A percentile compares a stretch with the other conserved stretches of the same genome.
These are phyloP conservation scores for Xenopus laevis DNA, from an alignment of 2,113 vertebrate species.

Conservation along the genomic window DNA sequence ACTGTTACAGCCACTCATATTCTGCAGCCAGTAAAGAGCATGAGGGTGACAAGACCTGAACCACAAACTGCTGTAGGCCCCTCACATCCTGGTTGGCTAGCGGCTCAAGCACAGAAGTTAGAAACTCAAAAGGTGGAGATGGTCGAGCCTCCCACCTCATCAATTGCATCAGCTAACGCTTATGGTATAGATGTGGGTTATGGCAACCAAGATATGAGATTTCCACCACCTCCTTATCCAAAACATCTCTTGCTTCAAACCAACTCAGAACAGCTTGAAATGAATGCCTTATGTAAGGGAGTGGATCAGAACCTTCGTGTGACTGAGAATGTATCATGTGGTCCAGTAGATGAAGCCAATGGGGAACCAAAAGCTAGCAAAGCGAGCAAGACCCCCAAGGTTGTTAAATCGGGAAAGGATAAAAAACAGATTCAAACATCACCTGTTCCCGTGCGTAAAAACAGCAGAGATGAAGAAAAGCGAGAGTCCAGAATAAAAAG, in stretches of 20 bases:
- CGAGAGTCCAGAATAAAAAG: slow-evolving; percentile 94
- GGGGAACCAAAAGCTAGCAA: slow-evolving; percentile 67
- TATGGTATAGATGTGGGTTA: slow-evolving; percentile 74
- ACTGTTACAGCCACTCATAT: slow-evolving; percentile 90
- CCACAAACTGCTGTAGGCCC: slow-evolving; percentile 95
- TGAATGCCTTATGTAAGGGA: slow-evolving; percentile 65
- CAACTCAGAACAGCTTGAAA: slow-evolving; percentile 66
- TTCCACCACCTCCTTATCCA: slow-evolving; percentile 89
- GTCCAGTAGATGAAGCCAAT: slow-evolving; percentile 58
- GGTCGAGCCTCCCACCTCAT: slow-evolving; percentile 71
- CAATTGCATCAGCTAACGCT: slow-evolving; percentile 62
- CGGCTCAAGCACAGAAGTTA: slow-evolving; percentile 62
- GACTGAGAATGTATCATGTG: slow-evolving; percentile 47
- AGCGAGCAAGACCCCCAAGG: slow-evolving; percentile 70
- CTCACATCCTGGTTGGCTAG: slow-evolving; percentile 88
- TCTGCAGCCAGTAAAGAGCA: slow-evolving; percentile 93
- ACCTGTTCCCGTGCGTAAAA: slow-evolving; percentile 86
- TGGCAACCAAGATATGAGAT: slow-evolving; percentile 73
- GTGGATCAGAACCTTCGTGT: slow-evolving; percentile 64
- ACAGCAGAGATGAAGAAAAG: slow-evolving; percentile 88
- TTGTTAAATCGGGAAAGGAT: slow-evolving; percentile 79
- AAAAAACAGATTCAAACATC: slow-evolving; percentile 98
- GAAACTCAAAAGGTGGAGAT: slow-evolving; percentile 58
- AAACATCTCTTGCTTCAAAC: slow-evolving; percentile 78
- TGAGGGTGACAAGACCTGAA: slow-evolving; percentile 90